Evolutionary conservation across 2,888 invertebrate genomes (phyloP), one percentile per base, ranked within the genome.

Genomic region (Brachyptera putata): DNA sequence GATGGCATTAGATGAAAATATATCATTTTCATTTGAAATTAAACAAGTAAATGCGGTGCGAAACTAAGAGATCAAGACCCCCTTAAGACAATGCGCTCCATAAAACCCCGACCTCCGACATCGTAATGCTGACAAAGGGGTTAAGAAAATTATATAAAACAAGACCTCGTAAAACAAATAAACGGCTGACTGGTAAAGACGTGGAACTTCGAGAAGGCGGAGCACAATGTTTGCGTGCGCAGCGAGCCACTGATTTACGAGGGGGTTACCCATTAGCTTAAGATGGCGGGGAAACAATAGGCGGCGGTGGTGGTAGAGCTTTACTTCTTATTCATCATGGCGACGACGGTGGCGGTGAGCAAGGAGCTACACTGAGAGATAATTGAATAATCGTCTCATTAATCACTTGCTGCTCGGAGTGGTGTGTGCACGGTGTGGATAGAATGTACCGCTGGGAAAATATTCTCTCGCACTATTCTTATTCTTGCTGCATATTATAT

Each of bases 351-450:
- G 25, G 13, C 34, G 18, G 4, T 16, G n/a, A 18, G 7, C 22
- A 7, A 2, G 22, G 18, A 5, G 22, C 22, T 21, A 50, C 3
- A 26, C 14, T 22, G 30, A 14, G 37, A 61, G 49, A 57, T 57
- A 61, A 61, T 61, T 61, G 61, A 61, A 61, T 61, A 61, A 61
- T 61, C 61, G 34, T 22, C 55, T 58, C 61, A 61, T 61, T 61
- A 61, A 61, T 61, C 61, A 61, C 37, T 22, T 30, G n/a, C n/a
- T n/a, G n/a, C n/a, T n/a, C n/a, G n/a, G n/a, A n/a, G n/a, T n/a
- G n/a, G n/a, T n/a, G n/a, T n/a, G n/a, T n/a, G 30, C 11, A 30
- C 5, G 58, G 46, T 53, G 58, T 5, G 30, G 11, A 30, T 30
- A 56, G 43, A 61, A 58, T 49, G 61, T 49, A 49, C 48, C 58